phyloP scores from a whole-genome alignment of 2,113 vertebrate genomes.

The Chloropsis hardwickii region DNA sequence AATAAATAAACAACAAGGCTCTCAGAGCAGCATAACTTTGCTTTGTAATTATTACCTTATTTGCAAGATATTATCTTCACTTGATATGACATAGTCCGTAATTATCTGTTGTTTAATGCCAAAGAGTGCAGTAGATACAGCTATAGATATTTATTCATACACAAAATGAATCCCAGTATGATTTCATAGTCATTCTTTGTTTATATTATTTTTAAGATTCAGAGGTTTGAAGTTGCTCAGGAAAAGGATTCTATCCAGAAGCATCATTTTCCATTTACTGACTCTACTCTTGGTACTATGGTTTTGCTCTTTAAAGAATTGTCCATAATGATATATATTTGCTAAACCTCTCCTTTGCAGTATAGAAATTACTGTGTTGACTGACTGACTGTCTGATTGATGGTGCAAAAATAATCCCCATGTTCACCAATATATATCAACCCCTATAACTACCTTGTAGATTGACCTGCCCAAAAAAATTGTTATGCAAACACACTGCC shows the following conservation, averaged over 20 bases:
- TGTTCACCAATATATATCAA: not conserved
- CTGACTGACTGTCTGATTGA: conserved; percentile 8
- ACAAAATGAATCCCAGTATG: not conserved
- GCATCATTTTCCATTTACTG: not conserved
- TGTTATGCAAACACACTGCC: conserved; percentile 60
- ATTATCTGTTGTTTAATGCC: not conserved
- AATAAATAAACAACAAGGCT: not conserved
- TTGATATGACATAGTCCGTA: not conserved
- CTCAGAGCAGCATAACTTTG: not conserved
- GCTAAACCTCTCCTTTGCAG: not conserved
- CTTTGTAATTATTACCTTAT: not conserved
- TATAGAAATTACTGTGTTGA: not conserved
- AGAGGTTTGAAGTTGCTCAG: not conserved
- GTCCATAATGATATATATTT: not conserved
- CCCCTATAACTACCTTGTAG: conserved; percentile 12
- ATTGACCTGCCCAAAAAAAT: conserved; percentile 51
- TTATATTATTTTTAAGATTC: not conserved
- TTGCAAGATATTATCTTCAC: not conserved
- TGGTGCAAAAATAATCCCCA: not conserved
- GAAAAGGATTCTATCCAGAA: not conserved
- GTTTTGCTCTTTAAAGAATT: not conserved
- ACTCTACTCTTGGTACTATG: not conserved
- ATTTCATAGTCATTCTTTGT: not conserved
- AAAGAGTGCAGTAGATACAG: not conserved
- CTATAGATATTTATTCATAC: not conserved